Evolutionary conservation across 2,113 vertebrate genomes (phyloP), one percentile per base, ranked within the genome.

Genomic region (Illadopsis cleaveri): DNA sequence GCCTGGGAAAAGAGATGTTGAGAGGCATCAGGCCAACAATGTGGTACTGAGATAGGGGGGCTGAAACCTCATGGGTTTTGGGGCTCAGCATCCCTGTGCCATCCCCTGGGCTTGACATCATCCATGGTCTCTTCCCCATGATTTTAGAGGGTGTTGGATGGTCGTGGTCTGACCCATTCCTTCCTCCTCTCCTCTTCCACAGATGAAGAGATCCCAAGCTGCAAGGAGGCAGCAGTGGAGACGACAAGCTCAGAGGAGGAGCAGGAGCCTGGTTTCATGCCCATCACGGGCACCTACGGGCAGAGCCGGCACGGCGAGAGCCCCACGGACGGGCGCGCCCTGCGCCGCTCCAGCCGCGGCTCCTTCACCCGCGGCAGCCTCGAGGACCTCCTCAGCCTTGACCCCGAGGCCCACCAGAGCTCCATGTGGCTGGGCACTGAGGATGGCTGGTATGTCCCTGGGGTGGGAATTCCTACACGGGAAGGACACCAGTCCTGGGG

Each of bases 341-440:
- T 99, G 97, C 98, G 99, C 19, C 98, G 99, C 51, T 99, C 99
- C 72, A 99, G 99, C 93, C 98, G 98, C 0, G 99, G 99, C 31
- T 99, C 99, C 37, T 99, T 99, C 97, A 99, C 99, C 47, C 97
- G 98, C 10, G 99, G 99, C 80, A 99, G 99, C 96, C 98, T 99
- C 8, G 99, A 99, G 90, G 99, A 99, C 93, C 98, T 99, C 77
- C 98, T 99, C 90, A 99, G 98, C 58, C 98, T 99, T 1, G 99
- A 99, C 96, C 99, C 99, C 0, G 99, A 99, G 87, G 99, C 99
- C 91, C 99, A 99, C 54, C 99, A 99, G 97, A 99, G 99, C 97
- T 99, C 99, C 7, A 99, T 99, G 98, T 99, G 99, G 99, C 97
- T 99, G 89, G 99, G 99, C 90, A 99, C 99, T 0, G 99, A 99